Evolutionary conservation across 2,797 vertebrate species (phyloP).

Genomic region (Geotrypetes seraphini): DNA sequence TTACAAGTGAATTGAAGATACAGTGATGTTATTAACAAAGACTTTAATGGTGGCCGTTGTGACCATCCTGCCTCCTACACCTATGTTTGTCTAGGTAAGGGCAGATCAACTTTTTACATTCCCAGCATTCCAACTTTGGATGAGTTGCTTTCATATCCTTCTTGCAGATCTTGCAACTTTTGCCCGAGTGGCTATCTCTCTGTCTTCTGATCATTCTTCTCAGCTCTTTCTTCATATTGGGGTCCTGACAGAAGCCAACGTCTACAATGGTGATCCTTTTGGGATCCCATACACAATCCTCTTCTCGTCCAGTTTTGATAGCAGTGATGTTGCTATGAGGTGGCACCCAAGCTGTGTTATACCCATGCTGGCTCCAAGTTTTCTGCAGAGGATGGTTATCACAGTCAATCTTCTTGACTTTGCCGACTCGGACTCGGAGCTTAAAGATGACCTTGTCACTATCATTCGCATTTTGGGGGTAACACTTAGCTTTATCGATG

Average conservation of each 20-base stretch:
- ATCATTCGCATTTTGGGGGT: constrained; percentile 10
- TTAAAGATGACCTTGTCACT: constrained; percentile 24
- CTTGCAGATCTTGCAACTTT: neutral
- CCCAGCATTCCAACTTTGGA: constrained; percentile 17
- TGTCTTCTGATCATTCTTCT: neutral
- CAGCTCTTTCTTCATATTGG: neutral
- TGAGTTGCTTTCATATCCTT: neutral
- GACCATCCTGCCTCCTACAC: no score
- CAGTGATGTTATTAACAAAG: no score
- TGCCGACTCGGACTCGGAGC: constrained; percentile 23
- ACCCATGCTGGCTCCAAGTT: constrained; percentile 23
- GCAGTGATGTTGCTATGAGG: constrained; percentile 8
- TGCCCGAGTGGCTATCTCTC: neutral
- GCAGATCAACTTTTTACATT: constrained; percentile 12
- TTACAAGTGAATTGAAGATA: no score
- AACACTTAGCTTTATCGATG: constrained; percentile 27
- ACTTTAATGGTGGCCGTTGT: no score
- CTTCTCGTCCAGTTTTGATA: constrained; percentile 25
- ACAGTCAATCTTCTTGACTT: constrained; percentile 31
- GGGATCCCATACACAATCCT: constrained; percentile 38
- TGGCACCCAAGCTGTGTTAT: constrained; percentile 27
- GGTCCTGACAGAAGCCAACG: constrained; percentile 22
- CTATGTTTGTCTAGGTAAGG: constrained; percentile 20
- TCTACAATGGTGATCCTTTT: constrained; percentile 10
- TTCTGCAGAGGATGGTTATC: constrained; percentile 23